Percentiles rank a stretch among this genome's conserved stretches.
Conservation (phyloP, 1,140 invertebrate species). For the Drosophila triauraria region DNA sequence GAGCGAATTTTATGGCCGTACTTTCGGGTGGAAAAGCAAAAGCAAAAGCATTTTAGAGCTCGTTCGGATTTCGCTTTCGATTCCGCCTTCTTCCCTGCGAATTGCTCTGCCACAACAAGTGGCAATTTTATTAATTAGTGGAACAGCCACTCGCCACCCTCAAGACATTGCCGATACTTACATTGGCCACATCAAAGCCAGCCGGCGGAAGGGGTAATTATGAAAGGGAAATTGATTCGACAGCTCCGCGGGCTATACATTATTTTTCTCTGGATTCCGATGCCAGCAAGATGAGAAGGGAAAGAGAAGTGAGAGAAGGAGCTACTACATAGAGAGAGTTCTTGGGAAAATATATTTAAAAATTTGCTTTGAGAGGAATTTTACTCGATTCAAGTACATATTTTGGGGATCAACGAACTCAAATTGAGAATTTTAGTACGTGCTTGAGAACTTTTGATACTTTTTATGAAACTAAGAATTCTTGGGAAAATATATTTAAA, state of each 20-base stretch:
- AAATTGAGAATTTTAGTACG: too few relatives aligned
- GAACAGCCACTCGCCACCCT: slow-evolving; percentile 19
- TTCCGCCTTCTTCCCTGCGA: slow-evolving; percentile 9
- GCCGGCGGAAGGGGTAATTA: neutral
- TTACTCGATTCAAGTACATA: too few relatives aligned
- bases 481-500: too few relatives aligned
- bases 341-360: too few relatives aligned
- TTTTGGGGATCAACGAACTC: too few relatives aligned
- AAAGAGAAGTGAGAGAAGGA: neutral
- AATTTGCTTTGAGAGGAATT: neutral
- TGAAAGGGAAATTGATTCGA: slow-evolving; percentile 13
- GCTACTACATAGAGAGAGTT: too few relatives aligned
- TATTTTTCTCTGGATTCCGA: neutral
- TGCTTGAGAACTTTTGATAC: too few relatives aligned
- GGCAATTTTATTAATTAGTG: slow-evolving; percentile 55
- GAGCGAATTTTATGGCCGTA: slow-evolving; percentile 31
- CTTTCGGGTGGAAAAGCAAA: slow-evolving; percentile 3
- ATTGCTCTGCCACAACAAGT: slow-evolving; percentile 38
- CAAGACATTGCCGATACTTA: neutral
- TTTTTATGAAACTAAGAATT: too few relatives aligned
- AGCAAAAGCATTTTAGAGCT: slow-evolving; percentile 18
- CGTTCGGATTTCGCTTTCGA: neutral
- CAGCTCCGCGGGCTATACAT: neutral
- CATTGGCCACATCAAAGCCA: slow-evolving; percentile 10
- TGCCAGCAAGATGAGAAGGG: neutral